Percentiles rank a stretch among this genome's conserved stretches.
These are phyloP conservation scores for Conops quadrifasciatus DNA, from an alignment of 2,888 invertebrate species.

Conservation along the genomic window DNA sequence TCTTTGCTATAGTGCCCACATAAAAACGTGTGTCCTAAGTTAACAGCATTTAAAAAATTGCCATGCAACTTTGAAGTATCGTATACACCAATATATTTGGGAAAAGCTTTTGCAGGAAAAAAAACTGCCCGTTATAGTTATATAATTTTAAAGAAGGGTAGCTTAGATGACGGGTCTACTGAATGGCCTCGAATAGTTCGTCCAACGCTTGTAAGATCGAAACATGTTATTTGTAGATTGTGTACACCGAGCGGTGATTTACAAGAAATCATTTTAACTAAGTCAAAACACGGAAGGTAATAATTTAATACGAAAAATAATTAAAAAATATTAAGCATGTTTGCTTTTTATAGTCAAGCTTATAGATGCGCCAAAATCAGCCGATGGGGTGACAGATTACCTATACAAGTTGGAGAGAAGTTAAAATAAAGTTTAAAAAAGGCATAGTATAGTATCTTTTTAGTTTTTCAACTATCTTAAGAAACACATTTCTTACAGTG, in stretches of 20 bases:
- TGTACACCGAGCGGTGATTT: slow-evolving; percentile 80
- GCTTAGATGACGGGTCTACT: slow-evolving; percentile 65
- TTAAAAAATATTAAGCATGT: slow-evolving; percentile 19
- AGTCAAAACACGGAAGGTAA: slow-evolving; percentile 78
- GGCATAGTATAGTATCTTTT: no score
- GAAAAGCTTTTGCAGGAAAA: slow-evolving; percentile 63
- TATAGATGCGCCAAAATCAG: slow-evolving; percentile 78
- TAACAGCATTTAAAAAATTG: slow-evolving; percentile 68
- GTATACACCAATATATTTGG: slow-evolving; percentile 69
- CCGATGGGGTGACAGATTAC: slow-evolving; percentile 84
- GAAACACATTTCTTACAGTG: no score
- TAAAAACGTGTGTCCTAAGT: slow-evolving; percentile 78
- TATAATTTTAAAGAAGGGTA: slow-evolving; percentile 82
- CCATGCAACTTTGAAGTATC: slow-evolving; percentile 81
- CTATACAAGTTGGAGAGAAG: slow-evolving; percentile 67
- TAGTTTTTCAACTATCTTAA: no score
- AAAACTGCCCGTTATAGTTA: slow-evolving; percentile 76
- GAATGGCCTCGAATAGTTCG: slow-evolving; percentile 83
- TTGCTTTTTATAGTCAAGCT: slow-evolving; percentile 67
- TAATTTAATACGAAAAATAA: not conserved
- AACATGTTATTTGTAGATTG: slow-evolving; percentile 79
- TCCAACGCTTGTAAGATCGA: slow-evolving; percentile 74
- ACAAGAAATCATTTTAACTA: slow-evolving; percentile 79
- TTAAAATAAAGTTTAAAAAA: slow-evolving; percentile 31
- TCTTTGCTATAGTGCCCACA: slow-evolving; percentile 76